Percentiles rank a stretch among this genome's conserved stretches.
These are phyloP conservation scores for Heliconius cydno DNA, from an alignment of 2,888 invertebrate species.

Conservation along the genomic window DNA sequence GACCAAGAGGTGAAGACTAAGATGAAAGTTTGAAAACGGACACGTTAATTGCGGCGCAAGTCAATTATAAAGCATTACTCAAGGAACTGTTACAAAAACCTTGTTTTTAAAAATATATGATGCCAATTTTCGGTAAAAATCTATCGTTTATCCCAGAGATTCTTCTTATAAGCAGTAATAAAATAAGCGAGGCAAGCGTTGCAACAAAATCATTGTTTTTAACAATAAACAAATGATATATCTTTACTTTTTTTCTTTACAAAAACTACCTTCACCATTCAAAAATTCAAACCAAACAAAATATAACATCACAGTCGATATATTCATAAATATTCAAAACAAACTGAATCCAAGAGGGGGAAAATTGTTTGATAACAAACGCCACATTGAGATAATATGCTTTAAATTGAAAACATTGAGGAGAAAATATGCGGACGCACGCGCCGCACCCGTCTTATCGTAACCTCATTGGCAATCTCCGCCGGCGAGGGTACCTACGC, in stretches of 20 bases:
- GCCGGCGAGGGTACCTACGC: conserved; percentile 51
- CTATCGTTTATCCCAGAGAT: too few species aligned
- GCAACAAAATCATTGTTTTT: too few species aligned
- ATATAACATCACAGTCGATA: conserved; percentile 24
- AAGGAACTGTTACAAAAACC: too few species aligned
- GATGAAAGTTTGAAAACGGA: too few species aligned
- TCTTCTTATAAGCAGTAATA: too few species aligned
- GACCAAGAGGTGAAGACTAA: too few species aligned
- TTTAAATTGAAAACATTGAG: conserved; percentile 62
- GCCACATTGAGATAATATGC: conserved; percentile 48
- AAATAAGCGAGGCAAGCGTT: too few species aligned
- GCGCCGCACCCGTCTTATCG: conserved; percentile 60
- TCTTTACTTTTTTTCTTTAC: neutral
- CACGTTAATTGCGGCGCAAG: too few species aligned
- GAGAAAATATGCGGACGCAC: conserved; percentile 70
- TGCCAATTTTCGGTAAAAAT: too few species aligned
- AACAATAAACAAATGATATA: neutral
- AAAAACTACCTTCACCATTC: neutral
- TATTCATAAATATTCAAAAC: conserved; percentile 38
- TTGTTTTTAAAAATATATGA: too few species aligned
- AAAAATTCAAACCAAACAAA: conserved; percentile 2
- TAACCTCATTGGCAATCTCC: conserved; percentile 62
- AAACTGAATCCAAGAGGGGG: conserved; percentile 30
- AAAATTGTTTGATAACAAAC: conserved; percentile 52
- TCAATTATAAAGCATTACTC: too few species aligned